A percentile compares a stretch with the other conserved stretches of the same genome.
Conservation (phyloP, 2,113 vertebrate species). For the Hippocampus barbouri region DNA sequence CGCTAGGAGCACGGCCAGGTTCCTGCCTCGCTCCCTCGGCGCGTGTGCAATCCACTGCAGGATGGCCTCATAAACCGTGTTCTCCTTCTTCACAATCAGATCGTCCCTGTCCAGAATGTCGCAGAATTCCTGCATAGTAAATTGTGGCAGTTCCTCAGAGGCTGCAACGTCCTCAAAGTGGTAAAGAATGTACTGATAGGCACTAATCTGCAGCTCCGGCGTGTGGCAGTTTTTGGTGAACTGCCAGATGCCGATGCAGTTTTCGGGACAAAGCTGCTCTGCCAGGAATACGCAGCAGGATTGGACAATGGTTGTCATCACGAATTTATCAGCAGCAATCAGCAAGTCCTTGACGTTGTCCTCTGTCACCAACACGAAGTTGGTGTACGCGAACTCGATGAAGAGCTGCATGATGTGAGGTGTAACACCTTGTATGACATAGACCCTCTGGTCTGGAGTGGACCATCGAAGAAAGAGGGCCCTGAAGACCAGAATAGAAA, state of each 20-base stretch:
- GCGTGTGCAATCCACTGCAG: constrained; percentile 22
- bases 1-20: constrained; percentile 25
- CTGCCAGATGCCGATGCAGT: constrained; percentile 68
- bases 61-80: constrained; percentile 24
- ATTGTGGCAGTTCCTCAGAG: constrained; percentile 74
- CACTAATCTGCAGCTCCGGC: constrained; percentile 67
- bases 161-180: constrained; percentile 70
- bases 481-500: constrained; percentile 8
- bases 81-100: constrained; percentile 37
- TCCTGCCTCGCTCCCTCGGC: constrained; percentile 12
- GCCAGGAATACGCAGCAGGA: constrained; percentile 75
- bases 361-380: constrained; percentile 51
- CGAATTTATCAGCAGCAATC: constrained; percentile 73
- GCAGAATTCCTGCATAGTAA: constrained; percentile 66
- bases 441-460: constrained; percentile 10
- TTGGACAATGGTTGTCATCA: constrained; percentile 69
- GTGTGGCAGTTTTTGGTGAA: constrained; percentile 50
- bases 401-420: constrained; percentile 31
- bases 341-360: constrained; percentile 74
- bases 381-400: constrained; percentile 48
- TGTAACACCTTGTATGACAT: constrained; percentile 17
- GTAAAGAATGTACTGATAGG: constrained; percentile 72
- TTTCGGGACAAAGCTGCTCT: constrained; percentile 72
- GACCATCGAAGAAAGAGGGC: constrained; percentile 26
- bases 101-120: constrained; percentile 65